Base-by-base conservation (phyloP, 2,113 vertebrate species). In the Zootoca vivipara region DNA sequence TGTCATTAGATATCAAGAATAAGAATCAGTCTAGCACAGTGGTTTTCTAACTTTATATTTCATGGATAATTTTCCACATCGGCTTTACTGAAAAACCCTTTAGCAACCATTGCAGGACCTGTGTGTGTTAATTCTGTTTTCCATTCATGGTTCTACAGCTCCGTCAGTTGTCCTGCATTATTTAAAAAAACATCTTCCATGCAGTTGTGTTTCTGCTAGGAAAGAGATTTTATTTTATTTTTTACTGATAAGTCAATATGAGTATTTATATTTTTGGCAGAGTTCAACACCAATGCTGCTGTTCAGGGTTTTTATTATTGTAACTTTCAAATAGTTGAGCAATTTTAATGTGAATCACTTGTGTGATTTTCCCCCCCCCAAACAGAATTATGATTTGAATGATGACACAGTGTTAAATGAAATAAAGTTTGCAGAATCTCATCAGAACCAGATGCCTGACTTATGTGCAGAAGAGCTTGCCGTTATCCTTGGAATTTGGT, bases 401-500 rank as follows among this genome's bases (percentile, higher is more conserved):
- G 98, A 99, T 89, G 99, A 99, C 92, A 99, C 98, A 0, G 91
- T 99, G 78, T 95, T 99, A 92, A 98, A 99, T 96, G 96, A 97
- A 88, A 96, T 99, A 89, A 97, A 94, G 90, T 94, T 99, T 75
- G 98, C 95, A 7, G 97, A 98, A 30, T 97, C 98, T 24, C 96
- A 97, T 81, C 96, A 97, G 87, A 96, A 98, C 89, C 95, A 96
- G 89, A 88, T 98, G n/a, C 98, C 98, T 24, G 97, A 99, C 81
- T 95, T 99, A 0, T 97, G 96, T 24, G 99, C 98, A 0, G 99
- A 99, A 92, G 99, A 99, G 92, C 98, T 99, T 93, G 98, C 98
- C 26, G 96, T 99, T 89, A 96, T 99, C 87, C 98, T 99, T 91
- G 98, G 97, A 65, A 78, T 99, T 91, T 99, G 99, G 99, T 99